Base-by-base conservation (phyloP, 2,888 invertebrate species). In the Papilio gigon region DNA sequence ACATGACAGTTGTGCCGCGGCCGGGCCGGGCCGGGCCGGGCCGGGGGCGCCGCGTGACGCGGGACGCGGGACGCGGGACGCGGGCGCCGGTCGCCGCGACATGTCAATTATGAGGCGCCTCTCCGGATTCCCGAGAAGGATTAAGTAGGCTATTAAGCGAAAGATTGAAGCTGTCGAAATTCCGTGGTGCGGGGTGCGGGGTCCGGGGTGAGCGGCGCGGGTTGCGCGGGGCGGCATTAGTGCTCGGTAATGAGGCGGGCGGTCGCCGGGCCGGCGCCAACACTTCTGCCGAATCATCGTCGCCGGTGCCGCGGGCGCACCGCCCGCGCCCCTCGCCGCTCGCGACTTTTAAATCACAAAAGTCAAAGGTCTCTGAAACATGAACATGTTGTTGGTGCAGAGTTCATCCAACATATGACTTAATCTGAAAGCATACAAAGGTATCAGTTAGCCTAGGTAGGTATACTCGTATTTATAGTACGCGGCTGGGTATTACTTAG, bases 261-360 rank as follows among this genome's bases (percentile, higher is more conserved):
- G 44, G 62, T 61, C 74, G 75, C 64, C 74, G 70, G 70, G 70
- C 71, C 81, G 86, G 87, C 87, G 87, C 86, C 85, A 71, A 71
- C 71, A 73, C 75, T 78, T 77, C 73, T 82, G 89, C 87, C 66
- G 50, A 74, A 86, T 88, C 88, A 88, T 77, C 75, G 83, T 82
- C 81, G 75, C 73, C 44, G 44, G 44, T 20, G 44, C 76, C 67
- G 58, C 20, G 9, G 30, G 12, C 17, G 9, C 33, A 4, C 27
- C n/a, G 4, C 44, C 9, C 20, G 44, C 44, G 9, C 44, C 44
- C 44, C 44, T 20, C 44, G n/a, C 42, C 20, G n/a, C 4, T 6
- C 35, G 35, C 35, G 35, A 50, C 50, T 14, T 50, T 14, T 50
- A 50, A 5, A 22, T 25, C 25, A 25, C 47, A 12, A 25, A 22